Evolutionary conservation across 2,113 vertebrate genomes (phyloP), one percentile per base, ranked within the genome.

Genomic region (Pogona vitticeps): DNA sequence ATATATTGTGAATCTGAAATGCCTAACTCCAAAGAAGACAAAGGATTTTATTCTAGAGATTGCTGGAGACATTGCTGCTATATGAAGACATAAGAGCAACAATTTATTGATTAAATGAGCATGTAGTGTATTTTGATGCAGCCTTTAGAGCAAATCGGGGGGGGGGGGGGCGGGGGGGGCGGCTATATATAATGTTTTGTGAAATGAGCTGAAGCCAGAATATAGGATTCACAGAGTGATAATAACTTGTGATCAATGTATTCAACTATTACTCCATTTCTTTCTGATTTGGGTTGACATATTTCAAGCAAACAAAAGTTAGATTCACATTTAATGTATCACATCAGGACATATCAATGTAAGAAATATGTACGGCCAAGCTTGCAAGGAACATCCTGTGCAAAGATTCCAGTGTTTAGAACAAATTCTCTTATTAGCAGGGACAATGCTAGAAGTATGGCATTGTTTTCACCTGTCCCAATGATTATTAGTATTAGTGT

Each of bases 391-490:
- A 6, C 46, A 52, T 28, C n/a, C 75, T 33, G 6, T 28, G 18
- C 46, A 58, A 33, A 33, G 76, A 58, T 58, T 78, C 76, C 18
- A 58, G 3, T 8, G 1, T 61, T 59, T 59, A 46, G 70, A 36
- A 18, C 70, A 71, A 20, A 71, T 36, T 20, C 33, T 36, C 33
- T 36, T 71, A n/a, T 71, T 3, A 15, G 17, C 33, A 6, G 36
- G 71, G 33, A 31, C n/a, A 73, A 31, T 61, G 52, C 33, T 4
- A 23, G 9, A 71, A 58, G 42, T 67, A 46, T 23, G 21, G 56
- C 36, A n/a, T 58, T 71, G 21, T 17, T 33, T 0, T 46, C 70
- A n/a, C 12, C 0, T 13, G 3, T 14, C 0, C 0, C 13, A 80
- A 38, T 12, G 40, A 72, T 65, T 59, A 15, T 38, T 0, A 38